Base-by-base conservation (phyloP, 2,113 vertebrate genomes). In the Zapornia atra region DNA sequence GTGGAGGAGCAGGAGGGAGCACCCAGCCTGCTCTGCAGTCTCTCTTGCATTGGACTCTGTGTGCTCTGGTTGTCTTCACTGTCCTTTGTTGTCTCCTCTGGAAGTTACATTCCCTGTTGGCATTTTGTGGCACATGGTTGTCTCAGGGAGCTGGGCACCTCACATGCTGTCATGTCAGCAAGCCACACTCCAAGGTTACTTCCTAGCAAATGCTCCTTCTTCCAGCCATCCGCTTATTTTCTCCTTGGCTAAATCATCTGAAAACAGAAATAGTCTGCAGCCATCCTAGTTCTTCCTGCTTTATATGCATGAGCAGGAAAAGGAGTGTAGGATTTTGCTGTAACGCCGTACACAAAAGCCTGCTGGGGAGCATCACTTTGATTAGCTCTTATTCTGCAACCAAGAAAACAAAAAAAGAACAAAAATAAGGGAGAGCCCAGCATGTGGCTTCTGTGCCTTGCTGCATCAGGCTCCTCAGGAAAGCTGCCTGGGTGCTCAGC, bases 281-380 rank as follows among this genome's bases (percentile, higher is more conserved):
- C 76, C 92, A 81, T 36, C 77, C 83, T 38, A 1, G 20, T 19
- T 79, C 53, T 57, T 92, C 77, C 86, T 91, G 82, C 76, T 96
- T 73, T 51, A 33, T 88, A 96, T 93, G 92, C 88, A 53, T 25
- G 42, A 96, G 80, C 88, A 93, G 83, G 76, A 72, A 71, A 77
- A 36, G 50, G 81, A 96, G 90, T 88, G 82, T 80, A 78, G 88
- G 88, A 57, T 96, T 90, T 61, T 60, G 34, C 88, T 94, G 80
- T 78, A 88, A 66, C 48, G 60, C 80, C 57, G 17, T 28, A 68
- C 72, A 92, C 92, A 87, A 73, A 93, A 90, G 91, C 88, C 95
- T 93, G 86, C 95, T 83, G 92, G 80, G 90, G 80, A 91, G 61
- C 91, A 84, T 92, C 76, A n/a, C 80, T 86, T 77, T 92, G 90